Evolutionary conservation across 2,888 invertebrate species (phyloP), one percentile per base, ranked within the genome.

Genomic region (Saturnia pavonia): DNA sequence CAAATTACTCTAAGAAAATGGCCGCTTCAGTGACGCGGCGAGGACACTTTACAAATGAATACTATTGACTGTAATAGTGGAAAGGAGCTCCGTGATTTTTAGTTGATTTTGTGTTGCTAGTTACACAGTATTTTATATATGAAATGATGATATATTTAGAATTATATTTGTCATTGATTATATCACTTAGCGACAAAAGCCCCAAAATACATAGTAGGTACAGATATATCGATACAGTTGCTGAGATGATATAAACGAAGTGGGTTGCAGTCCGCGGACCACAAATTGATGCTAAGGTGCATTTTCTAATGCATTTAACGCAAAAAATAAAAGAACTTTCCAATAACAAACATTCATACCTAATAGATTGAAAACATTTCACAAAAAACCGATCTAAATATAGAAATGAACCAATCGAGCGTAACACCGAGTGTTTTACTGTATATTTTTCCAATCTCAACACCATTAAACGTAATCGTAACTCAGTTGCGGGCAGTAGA

Each of bases 361-460:
- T n/a, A n/a, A 65, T 40, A 11, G 65, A 65, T 65, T 19, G 8
- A n/a, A 40, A 65, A 65, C 65, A 14, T 48, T 68, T 43, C 12
- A 68, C 63, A 25, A 57, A 68, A 68, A 69, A 48, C 34, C 8
- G 42, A 27, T 69, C 45, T 69, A 69, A 68, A 68, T 67, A 72
- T 72, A 72, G 68, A 60, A 57, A 19, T 72, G 72, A 72, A 67
- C 40, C 34, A 40, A 57, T 40, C 68, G 22, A 22, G 42, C 63
- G 70, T 71, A 54, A 68, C 48, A 16, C 40, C 57, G 9, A 72
- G 69, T 72, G 72, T 48, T 72, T 68, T 69, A 54, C 48, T 73
- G 77, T 79, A 76, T 77, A 78, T 79, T 78, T 76, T 76, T 71
- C 57, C 48, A 75, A 65, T 70, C 70, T 73, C 68, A 69, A 70